These are phyloP conservation scores for Ornithorhynchus anatinus DNA, from an alignment of 2,113 vertebrate species.

Conservation along the genomic window DNA sequence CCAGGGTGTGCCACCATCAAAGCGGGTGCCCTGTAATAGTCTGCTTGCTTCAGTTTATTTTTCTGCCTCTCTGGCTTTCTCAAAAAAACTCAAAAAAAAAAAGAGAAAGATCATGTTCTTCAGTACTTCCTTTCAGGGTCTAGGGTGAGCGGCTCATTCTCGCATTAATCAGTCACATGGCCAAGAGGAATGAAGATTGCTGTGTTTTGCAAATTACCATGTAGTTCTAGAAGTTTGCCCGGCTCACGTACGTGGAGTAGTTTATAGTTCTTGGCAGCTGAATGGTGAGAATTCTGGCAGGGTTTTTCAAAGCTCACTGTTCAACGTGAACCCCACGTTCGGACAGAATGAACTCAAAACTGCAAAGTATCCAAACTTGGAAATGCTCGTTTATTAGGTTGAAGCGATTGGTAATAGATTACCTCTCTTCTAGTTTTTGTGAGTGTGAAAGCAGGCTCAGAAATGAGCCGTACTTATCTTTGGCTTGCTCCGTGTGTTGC, in stretches of 20 bases:
- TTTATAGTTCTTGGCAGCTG: not conserved
- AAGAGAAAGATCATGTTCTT: not conserved
- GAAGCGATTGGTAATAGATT: not conserved
- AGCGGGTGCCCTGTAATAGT: too few relatives aligned
- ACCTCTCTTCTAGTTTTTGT: constrained; percentile 2
- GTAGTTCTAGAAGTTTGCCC: not conserved
- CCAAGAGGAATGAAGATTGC: not conserved
- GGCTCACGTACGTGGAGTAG: not conserved
- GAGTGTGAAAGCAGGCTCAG: not conserved
- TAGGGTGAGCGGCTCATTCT: not conserved
- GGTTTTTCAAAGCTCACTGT: not conserved
- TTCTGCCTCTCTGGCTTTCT: not conserved
- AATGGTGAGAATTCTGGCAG: constrained; percentile 1
- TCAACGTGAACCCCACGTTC: not conserved
- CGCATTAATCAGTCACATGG: not conserved
- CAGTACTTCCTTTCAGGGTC: not conserved
- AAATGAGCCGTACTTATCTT: not conserved
- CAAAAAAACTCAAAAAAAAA: not conserved
- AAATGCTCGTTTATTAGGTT: not conserved
- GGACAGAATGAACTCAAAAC: not conserved
- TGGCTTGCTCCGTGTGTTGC: not conserved
- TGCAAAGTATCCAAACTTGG: not conserved
- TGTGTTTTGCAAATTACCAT: not conserved
- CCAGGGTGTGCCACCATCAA: too few relatives aligned
- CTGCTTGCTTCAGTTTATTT: not conserved